These are phyloP conservation scores for Schrankia costaestrigalis DNA, from an alignment of 2,888 invertebrate genomes.

Conservation along the genomic window DNA sequence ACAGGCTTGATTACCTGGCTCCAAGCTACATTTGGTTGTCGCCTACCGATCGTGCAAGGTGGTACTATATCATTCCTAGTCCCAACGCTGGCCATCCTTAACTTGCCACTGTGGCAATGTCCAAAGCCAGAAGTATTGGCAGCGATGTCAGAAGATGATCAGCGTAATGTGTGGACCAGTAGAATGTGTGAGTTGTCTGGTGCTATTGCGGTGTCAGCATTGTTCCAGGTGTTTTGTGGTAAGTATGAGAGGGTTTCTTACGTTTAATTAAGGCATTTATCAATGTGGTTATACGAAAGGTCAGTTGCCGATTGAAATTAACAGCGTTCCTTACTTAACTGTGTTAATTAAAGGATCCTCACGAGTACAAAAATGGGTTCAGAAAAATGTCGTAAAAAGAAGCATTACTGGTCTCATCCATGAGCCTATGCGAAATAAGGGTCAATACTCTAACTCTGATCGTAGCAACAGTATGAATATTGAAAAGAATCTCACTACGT, in stretches of 20 bases:
- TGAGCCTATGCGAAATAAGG: too few relatives aligned
- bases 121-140: constrained; percentile 76
- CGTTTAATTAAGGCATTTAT: background rate
- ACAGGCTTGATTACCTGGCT: constrained; percentile 86
- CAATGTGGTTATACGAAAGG: too few relatives aligned
- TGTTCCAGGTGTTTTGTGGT: constrained; percentile 88
- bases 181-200: constrained; percentile 91
- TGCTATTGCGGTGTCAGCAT: constrained; percentile 88
- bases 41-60: constrained; percentile 88
- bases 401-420: too few relatives aligned
- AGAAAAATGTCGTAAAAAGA: too few relatives aligned
- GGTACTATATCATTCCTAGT: constrained; percentile 90
- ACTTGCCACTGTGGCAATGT: constrained; percentile 86
- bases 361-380: too few relatives aligned
- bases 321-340: too few relatives aligned
- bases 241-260: constrained; percentile 28
- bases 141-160: constrained; percentile 77
- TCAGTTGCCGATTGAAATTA: too few relatives aligned
- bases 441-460: too few relatives aligned
- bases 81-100: constrained; percentile 87
- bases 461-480: too few relatives aligned
- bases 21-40: constrained; percentile 87
- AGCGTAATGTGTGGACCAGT: constrained; percentile 84
- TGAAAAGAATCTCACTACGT: too few relatives aligned
- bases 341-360: too few relatives aligned